Conservation (phyloP, 2,113 vertebrate genomes). For the Polypterus senegalus region DNA sequence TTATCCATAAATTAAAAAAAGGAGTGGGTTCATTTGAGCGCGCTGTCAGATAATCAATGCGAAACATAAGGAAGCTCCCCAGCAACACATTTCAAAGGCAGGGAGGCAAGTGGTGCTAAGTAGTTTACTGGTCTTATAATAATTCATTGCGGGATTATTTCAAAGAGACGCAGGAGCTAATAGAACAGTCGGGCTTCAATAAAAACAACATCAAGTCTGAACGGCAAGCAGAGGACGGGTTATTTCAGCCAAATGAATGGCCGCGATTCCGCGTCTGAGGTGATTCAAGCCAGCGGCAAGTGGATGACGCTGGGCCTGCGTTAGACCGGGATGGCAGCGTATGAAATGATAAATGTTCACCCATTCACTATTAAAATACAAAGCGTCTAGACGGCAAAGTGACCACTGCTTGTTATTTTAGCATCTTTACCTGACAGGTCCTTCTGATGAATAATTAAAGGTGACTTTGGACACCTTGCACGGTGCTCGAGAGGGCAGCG, state of each 20-base stretch:
- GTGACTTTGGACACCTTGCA: slow-evolving; percentile 38
- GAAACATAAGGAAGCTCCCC: not conserved
- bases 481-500: slow-evolving; percentile 25
- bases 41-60: not conserved
- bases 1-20: not conserved
- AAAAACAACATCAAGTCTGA: slow-evolving; percentile 16
- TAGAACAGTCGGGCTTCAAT: not conserved
- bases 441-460: slow-evolving; percentile 51
- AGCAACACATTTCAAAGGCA: not conserved
- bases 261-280: too few species aligned
- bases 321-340: too few species aligned
- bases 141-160: not conserved
- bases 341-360: slow-evolving; percentile 14
- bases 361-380: slow-evolving; percentile 17
- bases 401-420: slow-evolving; percentile 23
- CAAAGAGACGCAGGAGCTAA: not conserved
- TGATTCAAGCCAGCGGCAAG: too few species aligned
- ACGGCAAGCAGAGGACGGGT: slow-evolving; percentile 27
- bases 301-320: too few species aligned
- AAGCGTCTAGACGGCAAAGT: slow-evolving; percentile 37
- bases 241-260: not conserved
- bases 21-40: not conserved
- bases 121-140: not conserved
- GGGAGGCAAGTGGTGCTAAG: too few species aligned
- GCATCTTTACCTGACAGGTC: slow-evolving; percentile 32